Evolutionary conservation across 2,113 vertebrate species (phyloP).

Genomic region (Tympanuchus pallidicinctus): DNA sequence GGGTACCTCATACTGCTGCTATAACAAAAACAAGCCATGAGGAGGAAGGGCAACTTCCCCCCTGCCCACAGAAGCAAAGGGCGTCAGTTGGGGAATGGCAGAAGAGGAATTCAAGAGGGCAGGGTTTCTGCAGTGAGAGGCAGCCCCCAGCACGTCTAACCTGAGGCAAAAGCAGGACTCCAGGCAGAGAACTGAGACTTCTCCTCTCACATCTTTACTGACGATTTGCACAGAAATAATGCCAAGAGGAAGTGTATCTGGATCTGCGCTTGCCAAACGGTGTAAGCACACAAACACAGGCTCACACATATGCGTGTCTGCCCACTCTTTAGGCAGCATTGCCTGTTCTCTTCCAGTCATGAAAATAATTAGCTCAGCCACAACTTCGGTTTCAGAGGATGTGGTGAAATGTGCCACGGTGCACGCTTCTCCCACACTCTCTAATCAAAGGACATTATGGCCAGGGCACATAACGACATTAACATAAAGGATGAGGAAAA

Average conservation of each 20-base stretch:
- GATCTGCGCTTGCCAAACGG: slow-evolving; percentile 51
- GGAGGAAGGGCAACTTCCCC: slow-evolving; percentile 53
- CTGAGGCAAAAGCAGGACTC: not conserved
- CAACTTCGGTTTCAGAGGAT: slow-evolving; percentile 45
- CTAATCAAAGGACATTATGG: not conserved
- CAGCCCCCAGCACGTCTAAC: not conserved
- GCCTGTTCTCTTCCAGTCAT: slow-evolving; percentile 49
- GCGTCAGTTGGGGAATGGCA: not conserved
- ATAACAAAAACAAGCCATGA: slow-evolving; percentile 48
- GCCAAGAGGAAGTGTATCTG: slow-evolving; percentile 18
- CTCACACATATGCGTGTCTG: slow-evolving; percentile 23
- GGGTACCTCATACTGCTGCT: slow-evolving; percentile 29
- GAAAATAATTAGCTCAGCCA: slow-evolving; percentile 59
- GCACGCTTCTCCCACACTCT: not conserved
- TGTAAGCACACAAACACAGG: slow-evolving; percentile 40
- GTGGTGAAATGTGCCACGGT: slow-evolving; percentile 13
- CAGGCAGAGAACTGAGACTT: not conserved
- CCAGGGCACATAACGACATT: not conserved
- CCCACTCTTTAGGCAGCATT: slow-evolving; percentile 29
- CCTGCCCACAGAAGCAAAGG: slow-evolving; percentile 44
- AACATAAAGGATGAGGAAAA: not conserved
- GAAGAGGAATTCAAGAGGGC: slow-evolving; percentile 35
- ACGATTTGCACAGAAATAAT: not conserved
- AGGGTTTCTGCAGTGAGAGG: not conserved
- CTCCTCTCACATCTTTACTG: not conserved